These are phyloP conservation scores for Ivindomyrus marchei DNA, from an alignment of 2,113 vertebrate species.

Conservation along the genomic window DNA sequence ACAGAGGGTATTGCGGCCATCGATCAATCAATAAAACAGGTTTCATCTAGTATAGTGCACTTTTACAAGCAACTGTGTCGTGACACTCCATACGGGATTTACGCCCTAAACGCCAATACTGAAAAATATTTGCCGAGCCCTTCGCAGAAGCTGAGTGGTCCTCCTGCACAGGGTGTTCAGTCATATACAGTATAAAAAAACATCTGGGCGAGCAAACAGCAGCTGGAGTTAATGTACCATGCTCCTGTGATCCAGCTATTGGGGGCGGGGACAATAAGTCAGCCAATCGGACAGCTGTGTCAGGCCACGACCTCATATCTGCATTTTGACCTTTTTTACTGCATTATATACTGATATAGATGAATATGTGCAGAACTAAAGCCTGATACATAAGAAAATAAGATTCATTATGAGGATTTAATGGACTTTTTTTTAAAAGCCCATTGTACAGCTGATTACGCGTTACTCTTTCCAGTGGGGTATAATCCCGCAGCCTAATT, in stretches of 20 bases:
- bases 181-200: neutral
- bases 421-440: constrained; percentile 16
- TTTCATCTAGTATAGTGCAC: constrained; percentile 1
- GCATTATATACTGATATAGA: neutral
- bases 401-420: constrained; percentile 7
- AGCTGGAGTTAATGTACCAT: neutral
- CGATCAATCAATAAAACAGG: neutral
- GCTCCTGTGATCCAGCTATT: neutral
- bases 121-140: neutral
- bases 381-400: neutral
- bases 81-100: neutral
- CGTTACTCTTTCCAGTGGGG: constrained; percentile 26
- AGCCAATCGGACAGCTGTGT: neutral
- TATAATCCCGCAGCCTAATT: constrained; percentile 35
- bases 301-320: neutral
- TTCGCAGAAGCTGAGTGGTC: neutral
- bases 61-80: neutral
- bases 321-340: neutral
- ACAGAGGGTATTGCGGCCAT: neutral
- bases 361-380: neutral
- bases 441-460: constrained; percentile 34
- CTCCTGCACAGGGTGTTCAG: neutral
- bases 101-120: neutral
- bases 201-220: neutral
- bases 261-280: neutral